Evolutionary conservation across 1,140 invertebrate genomes (phyloP).

Genomic region (Nylanderia fulva): DNA sequence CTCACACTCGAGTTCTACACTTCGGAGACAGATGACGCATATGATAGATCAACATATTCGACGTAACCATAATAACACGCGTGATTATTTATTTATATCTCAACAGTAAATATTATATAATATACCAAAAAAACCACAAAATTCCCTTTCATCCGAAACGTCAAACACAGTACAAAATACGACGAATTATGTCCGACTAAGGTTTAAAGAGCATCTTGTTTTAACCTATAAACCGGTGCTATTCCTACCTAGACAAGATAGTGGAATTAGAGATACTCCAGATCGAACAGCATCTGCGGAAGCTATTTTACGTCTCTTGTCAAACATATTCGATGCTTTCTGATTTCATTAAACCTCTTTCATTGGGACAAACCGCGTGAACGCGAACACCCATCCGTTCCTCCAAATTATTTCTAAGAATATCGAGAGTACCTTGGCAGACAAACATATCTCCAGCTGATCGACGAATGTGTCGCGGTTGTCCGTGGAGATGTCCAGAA

Average conservation of each 20-base stretch:
- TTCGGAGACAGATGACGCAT: neutral
- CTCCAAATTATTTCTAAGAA: too few species aligned
- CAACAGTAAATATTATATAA: too few species aligned
- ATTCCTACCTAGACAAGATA: neutral
- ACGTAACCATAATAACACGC: neutral
- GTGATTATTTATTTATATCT: neutral
- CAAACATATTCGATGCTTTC: neutral
- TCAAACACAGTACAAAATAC: neutral
- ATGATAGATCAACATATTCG: neutral
- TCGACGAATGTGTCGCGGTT: slow-evolving; percentile 58
- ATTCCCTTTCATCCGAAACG: too few species aligned
- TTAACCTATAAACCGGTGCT: neutral
- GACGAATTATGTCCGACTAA: neutral
- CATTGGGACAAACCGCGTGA: neutral
- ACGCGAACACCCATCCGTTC: too few species aligned
- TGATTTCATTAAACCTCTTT: neutral
- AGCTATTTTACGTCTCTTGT: neutral
- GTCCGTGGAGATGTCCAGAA: slow-evolving; percentile 77
- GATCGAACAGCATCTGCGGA: too few species aligned
- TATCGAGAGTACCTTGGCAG: slow-evolving; percentile 75
- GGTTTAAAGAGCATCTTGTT: neutral
- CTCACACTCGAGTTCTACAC: too few species aligned
- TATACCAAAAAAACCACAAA: too few species aligned
- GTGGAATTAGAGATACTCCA: neutral
- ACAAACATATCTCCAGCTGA: slow-evolving; percentile 78